Evolutionary conservation across 2,113 vertebrate genomes (phyloP), one percentile per base, ranked within the genome.

Genomic region (Polypterus bichir): DNA sequence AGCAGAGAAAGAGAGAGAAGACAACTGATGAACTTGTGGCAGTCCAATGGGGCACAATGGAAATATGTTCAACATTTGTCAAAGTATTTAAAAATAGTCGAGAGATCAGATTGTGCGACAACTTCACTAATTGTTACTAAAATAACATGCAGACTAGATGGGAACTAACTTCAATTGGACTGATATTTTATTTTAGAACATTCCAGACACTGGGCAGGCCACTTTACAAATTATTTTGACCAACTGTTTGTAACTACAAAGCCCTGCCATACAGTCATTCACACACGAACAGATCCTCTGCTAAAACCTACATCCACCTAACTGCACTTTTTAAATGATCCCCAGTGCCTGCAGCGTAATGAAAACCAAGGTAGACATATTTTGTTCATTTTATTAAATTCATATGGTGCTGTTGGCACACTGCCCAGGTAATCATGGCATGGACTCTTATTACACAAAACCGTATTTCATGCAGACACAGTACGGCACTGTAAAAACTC

Each of bases 401-500:
- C 72, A 76, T 78, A 75, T 70, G 70, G 67, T 74, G 74, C 65
- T 52, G 65, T 74, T 85, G 81, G 81, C 79, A 62, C 60, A 64
- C 69, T 73, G 76, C 78, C 78, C 62, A 62, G 66, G 69, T 72
- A 74, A 75, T 79, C 63, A 70, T 73, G 74, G 75, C 66, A 59
- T 46, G 63, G 63, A 63, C 66, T 74, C 68, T 48, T 46, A 57
- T 44, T 44, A 6, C 54, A 64, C 63, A 52, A 58, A 11, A 44
- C 49, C 66, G 70, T 80, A 77, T 74, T 83, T 76, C 71, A 67
- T 67, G 59, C 72, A 70, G 71, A 69, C 67, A 54, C 72, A 73
- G 70, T 75, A 72, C 73, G 78, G 74, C 66, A 55, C 76, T 71
- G 72, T 74, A 76, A 80, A 82, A 81, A 79, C 73, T 83, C 77